Percentiles rank a stretch among this genome's conserved stretches.
These are phyloP conservation scores for Lasioglossum leucozonium DNA, from an alignment of 2,888 invertebrate genomes.

Conservation along the genomic window DNA sequence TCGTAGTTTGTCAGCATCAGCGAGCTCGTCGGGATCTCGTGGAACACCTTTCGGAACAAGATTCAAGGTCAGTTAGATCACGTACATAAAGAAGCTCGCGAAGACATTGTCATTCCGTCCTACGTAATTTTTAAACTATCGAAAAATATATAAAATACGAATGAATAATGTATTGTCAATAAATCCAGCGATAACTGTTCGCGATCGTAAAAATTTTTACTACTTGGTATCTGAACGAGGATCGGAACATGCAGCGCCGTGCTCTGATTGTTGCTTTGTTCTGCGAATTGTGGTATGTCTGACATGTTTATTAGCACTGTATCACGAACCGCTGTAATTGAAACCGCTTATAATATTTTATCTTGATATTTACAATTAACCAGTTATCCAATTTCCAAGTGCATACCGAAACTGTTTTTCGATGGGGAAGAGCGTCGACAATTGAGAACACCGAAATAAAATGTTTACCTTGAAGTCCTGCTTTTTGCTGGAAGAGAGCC, in stretches of 20 bases:
- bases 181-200: not conserved
- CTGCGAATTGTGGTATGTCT: not conserved
- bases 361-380: not conserved
- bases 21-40: slow-evolving; percentile 93
- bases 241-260: not conserved
- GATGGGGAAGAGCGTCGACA: not conserved
- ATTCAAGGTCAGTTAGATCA: not conserved
- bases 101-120: too few species aligned
- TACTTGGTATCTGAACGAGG: not conserved
- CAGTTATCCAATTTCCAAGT: not conserved
- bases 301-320: not conserved
- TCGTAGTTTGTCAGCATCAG: slow-evolving; percentile 94
- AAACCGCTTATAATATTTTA: not conserved
- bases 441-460: not conserved
- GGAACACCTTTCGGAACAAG: slow-evolving; percentile 88
- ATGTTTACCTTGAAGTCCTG: slow-evolving; percentile 89
- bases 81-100: too few species aligned
- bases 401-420: not conserved
- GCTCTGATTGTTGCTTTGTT: not conserved
- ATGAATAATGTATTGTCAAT: not conserved
- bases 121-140: too few species aligned
- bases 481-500: slow-evolving; percentile 80
- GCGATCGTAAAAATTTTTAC: not conserved
- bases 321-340: not conserved
- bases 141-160: not conserved